Base-by-base conservation (phyloP, 2,888 invertebrate genomes). In the Plebejus anna region DNA sequence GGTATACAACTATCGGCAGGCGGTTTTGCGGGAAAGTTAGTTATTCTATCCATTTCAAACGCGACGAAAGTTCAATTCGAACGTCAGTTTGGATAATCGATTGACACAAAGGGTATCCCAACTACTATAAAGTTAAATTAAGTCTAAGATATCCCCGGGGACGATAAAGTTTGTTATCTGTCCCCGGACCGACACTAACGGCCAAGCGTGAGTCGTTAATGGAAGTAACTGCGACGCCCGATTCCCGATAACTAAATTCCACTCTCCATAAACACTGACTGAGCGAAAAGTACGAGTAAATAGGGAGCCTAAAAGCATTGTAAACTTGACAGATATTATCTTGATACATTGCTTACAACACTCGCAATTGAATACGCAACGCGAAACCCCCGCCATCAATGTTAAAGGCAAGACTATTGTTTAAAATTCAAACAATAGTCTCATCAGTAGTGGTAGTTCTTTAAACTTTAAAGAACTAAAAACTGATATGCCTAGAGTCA, bases 61-160 rank as follows among this genome's bases (percentile, higher is more conserved):
- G 9, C 22, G 6, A 7, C 22, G 59, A 22, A 61, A 61, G 61
- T 61, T 28, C 7, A 9, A 22, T 66, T 66, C 66, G 32, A 16
- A 36, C 66, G 28, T 66, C 66, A 32, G 16, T 32, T 66, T 66
- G 32, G 32, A 32, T 32, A 66, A 66, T 66, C 32, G 66, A 36
- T 66, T 32, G 66, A 66, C 28, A 61, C 61, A 61, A 61, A 66
- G 66, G 28, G 13, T n/a, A 59, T 66, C 11, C 66, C 13, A 66
- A 66, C 66, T 66, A 66, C 66, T 66, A 66, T 36, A 66, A 66
- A 66, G 66, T 32, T 32, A 66, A 66, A 66, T 66, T 16, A 66
- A 66, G 66, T 66, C 66, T 16, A 66, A 66, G 32, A 66, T 66
- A 32, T 32, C 66, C 66, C 66, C 32, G 66, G 66, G 66, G 32